Evolutionary conservation across 2,113 vertebrate species (phyloP).

Genomic region (Glaucomys volans): DNA sequence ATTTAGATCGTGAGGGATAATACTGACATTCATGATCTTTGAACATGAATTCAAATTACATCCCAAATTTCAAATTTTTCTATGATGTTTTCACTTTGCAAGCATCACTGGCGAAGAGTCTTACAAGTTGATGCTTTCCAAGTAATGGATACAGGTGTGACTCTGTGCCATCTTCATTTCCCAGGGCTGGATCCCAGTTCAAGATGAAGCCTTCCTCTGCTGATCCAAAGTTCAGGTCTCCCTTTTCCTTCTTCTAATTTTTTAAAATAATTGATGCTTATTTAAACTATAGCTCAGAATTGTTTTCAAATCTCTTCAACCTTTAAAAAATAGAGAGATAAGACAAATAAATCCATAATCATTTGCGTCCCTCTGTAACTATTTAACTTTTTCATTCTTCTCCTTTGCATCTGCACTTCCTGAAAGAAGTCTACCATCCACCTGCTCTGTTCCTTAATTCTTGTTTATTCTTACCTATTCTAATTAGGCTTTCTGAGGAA

Average conservation of each 20-base stretch:
- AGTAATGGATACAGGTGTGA: rapidly evolving
- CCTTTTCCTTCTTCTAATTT: background rate
- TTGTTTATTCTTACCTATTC: background rate
- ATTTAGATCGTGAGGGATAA: background rate
- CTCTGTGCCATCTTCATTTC: background rate
- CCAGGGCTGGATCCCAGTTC: background rate
- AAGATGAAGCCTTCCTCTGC: background rate
- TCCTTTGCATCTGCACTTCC: background rate
- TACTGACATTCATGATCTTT: background rate
- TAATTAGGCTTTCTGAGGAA: background rate
- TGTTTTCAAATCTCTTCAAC: background rate
- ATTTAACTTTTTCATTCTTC: background rate
- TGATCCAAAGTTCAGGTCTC: background rate
- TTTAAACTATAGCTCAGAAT: background rate
- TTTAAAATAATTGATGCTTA: background rate
- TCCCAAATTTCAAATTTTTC: background rate
- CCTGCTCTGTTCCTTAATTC: background rate
- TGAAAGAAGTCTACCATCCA: background rate
- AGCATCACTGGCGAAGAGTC: background rate
- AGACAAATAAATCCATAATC: background rate
- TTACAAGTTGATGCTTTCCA: background rate
- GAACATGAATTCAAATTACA: background rate
- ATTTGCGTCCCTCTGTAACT: background rate
- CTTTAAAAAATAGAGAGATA: background rate
- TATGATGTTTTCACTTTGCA: background rate